These are phyloP conservation scores for Drosophila serrata DNA, from an alignment of 1,140 invertebrate genomes.

Conservation along the genomic window DNA sequence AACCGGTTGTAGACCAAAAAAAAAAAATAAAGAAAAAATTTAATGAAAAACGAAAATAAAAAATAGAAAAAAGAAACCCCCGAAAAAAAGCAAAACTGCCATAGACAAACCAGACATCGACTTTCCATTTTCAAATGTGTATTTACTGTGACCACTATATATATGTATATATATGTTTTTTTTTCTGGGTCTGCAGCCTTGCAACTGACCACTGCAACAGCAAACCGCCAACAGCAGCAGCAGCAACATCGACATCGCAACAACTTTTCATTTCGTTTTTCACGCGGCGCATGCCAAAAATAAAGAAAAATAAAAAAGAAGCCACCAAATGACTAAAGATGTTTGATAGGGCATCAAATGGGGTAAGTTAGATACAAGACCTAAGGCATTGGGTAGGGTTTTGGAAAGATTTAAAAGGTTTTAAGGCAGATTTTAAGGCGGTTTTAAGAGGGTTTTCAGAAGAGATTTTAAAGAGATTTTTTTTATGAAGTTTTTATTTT, in stretches of 20 bases:
- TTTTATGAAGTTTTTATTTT: no score
- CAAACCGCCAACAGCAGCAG: constrained; percentile 29
- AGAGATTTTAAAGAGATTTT: no score
- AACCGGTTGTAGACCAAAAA: constrained; percentile 71
- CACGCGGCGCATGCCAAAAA: constrained; percentile 74
- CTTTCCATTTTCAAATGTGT: constrained; percentile 81
- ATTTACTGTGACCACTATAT: constrained; percentile 19
- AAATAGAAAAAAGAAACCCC: constrained; percentile 21
- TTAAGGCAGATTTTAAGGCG: no score
- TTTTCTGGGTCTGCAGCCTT: constrained; percentile 62
- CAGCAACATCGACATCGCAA: constrained; percentile 55
- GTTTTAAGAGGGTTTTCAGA: not conserved
- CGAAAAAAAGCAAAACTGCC: constrained; percentile 58
- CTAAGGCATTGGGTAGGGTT: not conserved
- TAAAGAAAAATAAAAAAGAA: constrained; percentile 34
- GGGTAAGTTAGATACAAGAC: constrained; percentile 1
- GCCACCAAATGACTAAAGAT: constrained; percentile 48
- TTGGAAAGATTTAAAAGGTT: no score
- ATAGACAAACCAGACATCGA: constrained; percentile 64
- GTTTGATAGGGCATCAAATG: constrained; percentile 38
- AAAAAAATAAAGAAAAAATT: constrained; percentile 29
- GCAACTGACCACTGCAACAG: constrained; percentile 48
- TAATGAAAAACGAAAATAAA: constrained; percentile 22
- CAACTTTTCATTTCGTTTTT: constrained; percentile 81
- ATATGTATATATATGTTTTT: constrained; percentile 13